A percentile compares a stretch with the other conserved stretches of the same genome.
phyloP scores from a whole-genome alignment of 2,113 vertebrate genomes.

The Chelonoidis abingdonii region DNA sequence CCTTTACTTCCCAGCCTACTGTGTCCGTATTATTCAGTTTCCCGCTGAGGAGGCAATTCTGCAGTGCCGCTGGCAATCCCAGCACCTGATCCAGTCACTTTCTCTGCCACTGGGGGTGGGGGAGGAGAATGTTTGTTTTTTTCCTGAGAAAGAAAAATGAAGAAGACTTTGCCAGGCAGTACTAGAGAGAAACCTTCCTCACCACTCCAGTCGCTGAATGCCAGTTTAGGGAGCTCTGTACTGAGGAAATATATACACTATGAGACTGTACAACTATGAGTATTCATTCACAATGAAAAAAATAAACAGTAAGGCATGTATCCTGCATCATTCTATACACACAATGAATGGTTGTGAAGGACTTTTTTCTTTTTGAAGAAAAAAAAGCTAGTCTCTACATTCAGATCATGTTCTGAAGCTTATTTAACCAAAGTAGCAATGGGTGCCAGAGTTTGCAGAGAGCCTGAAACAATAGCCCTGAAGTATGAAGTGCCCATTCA shows the following conservation, averaged over 20 bases:
- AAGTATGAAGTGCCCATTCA: fast-evolving
- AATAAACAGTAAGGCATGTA: fast-evolving
- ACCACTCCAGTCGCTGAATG: background rate
- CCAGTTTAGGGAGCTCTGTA: background rate
- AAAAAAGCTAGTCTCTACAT: background rate
- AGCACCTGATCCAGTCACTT: fast-evolving
- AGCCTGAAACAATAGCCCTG: background rate
- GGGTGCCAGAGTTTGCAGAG: fast-evolving
- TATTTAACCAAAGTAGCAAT: too few relatives aligned
- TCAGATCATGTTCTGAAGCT: background rate
- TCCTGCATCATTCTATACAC: fast-evolving
- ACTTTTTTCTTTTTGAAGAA: fast-evolving
- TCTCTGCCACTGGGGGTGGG: fast-evolving
- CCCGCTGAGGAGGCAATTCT: background rate
- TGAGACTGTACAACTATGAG: fast-evolving
- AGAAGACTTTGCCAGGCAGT: background rate
- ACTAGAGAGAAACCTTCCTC: background rate
- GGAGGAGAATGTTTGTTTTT: fast-evolving
- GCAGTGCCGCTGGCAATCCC: background rate
- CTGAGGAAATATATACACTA: background rate
- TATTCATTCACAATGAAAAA: background rate
- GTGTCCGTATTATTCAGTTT: background rate
- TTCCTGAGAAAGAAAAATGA: background rate
- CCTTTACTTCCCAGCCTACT: background rate
- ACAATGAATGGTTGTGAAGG: background rate